Conservation (phyloP, 2,888 invertebrate species). For the Brachycybe producta region DNA sequence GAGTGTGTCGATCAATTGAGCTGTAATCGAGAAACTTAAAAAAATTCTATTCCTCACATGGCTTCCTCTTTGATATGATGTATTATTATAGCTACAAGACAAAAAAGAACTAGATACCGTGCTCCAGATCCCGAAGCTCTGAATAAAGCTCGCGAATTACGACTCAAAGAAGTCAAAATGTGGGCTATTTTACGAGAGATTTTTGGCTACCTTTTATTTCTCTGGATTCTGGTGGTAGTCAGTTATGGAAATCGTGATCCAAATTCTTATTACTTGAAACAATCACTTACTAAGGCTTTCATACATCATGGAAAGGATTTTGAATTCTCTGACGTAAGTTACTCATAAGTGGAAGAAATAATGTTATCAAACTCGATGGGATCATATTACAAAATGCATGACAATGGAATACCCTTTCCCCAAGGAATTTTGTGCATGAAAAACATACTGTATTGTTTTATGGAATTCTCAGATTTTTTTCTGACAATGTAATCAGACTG, state of each 20-base stretch:
- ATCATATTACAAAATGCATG: constrained; percentile 9
- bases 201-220: constrained; percentile 35
- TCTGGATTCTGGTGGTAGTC: constrained; percentile 37
- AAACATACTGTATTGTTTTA: too few relatives aligned
- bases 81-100: neutral
- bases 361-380: neutral
- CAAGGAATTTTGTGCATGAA: too few relatives aligned
- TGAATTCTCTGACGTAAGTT: constrained; percentile 1
- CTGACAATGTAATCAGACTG: too few relatives aligned
- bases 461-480: too few relatives aligned
- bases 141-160: constrained; percentile 30
- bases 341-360: neutral
- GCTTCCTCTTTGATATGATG: neutral
- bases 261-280: constrained; percentile 33
- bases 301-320: neutral
- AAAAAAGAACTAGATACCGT: neutral
- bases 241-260: constrained; percentile 35
- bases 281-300: constrained; percentile 30
- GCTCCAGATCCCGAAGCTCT: constrained; percentile 31
- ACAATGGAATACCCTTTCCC: constrained; percentile 16
- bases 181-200: constrained; percentile 37
- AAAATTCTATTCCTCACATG: neutral
- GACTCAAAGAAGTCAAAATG: constrained; percentile 38
- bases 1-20: neutral
- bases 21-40: too few relatives aligned